Evolutionary conservation across 2,888 invertebrate genomes (phyloP).

Genomic region (Deroplatys truncata): DNA sequence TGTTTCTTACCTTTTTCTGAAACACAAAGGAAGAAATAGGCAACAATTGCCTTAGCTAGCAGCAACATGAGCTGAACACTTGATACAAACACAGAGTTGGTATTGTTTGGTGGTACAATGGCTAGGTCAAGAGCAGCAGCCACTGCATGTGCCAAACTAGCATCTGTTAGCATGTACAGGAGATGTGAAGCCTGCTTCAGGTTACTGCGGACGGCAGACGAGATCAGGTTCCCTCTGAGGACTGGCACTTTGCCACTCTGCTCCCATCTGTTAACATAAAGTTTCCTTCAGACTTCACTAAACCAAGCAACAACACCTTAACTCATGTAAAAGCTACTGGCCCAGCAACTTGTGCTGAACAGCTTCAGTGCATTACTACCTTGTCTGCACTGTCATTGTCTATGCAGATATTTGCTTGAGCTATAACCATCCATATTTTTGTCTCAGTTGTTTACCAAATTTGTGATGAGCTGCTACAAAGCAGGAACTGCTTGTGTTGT

Average conservation of each 20-base stretch:
- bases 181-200: constrained; percentile 44
- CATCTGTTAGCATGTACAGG: constrained; percentile 33
- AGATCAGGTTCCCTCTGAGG: constrained; percentile 38
- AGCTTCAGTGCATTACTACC: too few species aligned
- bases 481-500: too few species aligned
- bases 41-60: constrained; percentile 64
- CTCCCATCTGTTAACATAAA: constrained; percentile 56
- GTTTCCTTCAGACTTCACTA: neutral
- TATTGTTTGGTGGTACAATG: constrained; percentile 45
- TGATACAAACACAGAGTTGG: neutral
- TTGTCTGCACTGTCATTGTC: too few species aligned
- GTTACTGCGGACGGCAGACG: constrained; percentile 48
- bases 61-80: constrained; percentile 61
- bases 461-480: too few species aligned
- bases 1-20: constrained; percentile 38
- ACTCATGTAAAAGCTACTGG: neutral
- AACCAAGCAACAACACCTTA: neutral
- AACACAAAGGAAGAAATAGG: constrained; percentile 73
- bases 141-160: constrained; percentile 50
- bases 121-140: constrained; percentile 62
- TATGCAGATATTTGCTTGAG: too few species aligned
- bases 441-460: too few species aligned
- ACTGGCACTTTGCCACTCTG: constrained; percentile 45
- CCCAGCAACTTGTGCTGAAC: too few species aligned
- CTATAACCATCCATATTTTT: too few species aligned